Conservation (phyloP, 2,113 vertebrate genomes). For the Pygoscelis adeliae region DNA sequence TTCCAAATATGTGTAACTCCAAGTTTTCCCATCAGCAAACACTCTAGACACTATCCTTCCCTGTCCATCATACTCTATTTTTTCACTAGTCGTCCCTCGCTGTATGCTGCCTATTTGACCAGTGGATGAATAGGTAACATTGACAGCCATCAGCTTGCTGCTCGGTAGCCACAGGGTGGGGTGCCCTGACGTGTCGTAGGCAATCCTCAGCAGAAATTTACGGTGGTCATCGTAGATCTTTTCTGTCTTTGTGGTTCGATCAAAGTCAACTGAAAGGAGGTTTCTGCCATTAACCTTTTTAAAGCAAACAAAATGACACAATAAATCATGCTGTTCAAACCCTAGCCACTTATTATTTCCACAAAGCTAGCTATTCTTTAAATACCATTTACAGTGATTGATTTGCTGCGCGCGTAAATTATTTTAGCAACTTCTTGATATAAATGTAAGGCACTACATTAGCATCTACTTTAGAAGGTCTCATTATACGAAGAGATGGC, state of each 20-base stretch:
- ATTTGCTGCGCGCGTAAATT: conserved; percentile 75
- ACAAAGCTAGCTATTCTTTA: conserved; percentile 67
- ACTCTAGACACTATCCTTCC: conserved; percentile 91
- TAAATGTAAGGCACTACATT: conserved; percentile 68
- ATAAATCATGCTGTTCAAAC: conserved; percentile 41
- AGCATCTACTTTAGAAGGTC: conserved; percentile 74
- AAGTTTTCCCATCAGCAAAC: conserved; percentile 96
- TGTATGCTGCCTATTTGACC: conserved; percentile 95
- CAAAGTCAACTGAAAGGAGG: conserved; percentile 97
- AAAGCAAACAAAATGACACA: conserved; percentile 65
- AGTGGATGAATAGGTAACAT: conserved; percentile 91
- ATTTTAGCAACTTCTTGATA: conserved; percentile 74
- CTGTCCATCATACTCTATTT: conserved; percentile 90
- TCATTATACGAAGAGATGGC: conserved; percentile 80
- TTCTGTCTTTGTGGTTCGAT: conserved; percentile 94
- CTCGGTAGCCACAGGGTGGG: conserved; percentile 96
- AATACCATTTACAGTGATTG: conserved; percentile 73
- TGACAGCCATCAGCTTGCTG: conserved; percentile 96
- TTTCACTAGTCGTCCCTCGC: conserved; percentile 90
- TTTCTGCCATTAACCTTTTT: conserved; percentile 96
- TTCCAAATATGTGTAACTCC: conserved; percentile 98
- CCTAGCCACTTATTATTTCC: conserved; percentile 52
- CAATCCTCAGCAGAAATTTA: conserved; percentile 96
- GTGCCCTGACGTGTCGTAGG: conserved; percentile 91
- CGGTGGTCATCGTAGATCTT: conserved; percentile 99